Evolutionary conservation across 2,113 vertebrate genomes (phyloP), one percentile per base, ranked within the genome.

Genomic region (Zosterops borbonicus): DNA sequence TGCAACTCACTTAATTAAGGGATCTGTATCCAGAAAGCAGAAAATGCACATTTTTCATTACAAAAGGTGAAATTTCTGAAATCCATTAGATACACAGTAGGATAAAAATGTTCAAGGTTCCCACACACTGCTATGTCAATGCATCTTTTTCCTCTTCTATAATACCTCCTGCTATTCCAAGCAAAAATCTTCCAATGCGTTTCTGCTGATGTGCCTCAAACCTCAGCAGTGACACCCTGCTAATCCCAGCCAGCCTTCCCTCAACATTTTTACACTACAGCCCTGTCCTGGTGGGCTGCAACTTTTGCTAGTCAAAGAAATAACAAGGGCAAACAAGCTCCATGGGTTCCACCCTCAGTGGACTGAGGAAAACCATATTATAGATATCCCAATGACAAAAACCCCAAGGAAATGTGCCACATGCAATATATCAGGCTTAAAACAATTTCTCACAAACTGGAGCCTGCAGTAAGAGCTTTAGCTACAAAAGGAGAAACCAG

Each of bases 1-100:
- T 96, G 94, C 92, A 95, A 95, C 87, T 95, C 81, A 86, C 83
- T 96, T 92, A 97, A 97, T 96, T 94, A 93, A 94, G 80, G 74
- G 76, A 90, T 96, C 89, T 91, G 65, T 87, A 93, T 47, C 80
- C 86, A 78, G 90, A 91, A 92, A 94, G 79, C 94, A 95, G 74
- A 93, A 87, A 94, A 90, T 63, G 84, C 91, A 92, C 84, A 79
- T 47, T 92, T 92, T 83, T 96, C 82, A 85, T 88, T 82, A 91
- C 92, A 92, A 92, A 96, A 95, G 92, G 79, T 89, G 63, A 91
- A 55, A 92, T 90, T 95, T 94, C 91, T 88, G 60, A 97, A 95
- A 97, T 94, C 90, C 91, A 95, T 92, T 95, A 96, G 95, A 90
- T 93, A 94, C 90, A 89, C 96, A 95, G 91, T 91, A 70, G 92